Base-by-base conservation (phyloP, 2,888 invertebrate species). In the Lypha dubia region DNA sequence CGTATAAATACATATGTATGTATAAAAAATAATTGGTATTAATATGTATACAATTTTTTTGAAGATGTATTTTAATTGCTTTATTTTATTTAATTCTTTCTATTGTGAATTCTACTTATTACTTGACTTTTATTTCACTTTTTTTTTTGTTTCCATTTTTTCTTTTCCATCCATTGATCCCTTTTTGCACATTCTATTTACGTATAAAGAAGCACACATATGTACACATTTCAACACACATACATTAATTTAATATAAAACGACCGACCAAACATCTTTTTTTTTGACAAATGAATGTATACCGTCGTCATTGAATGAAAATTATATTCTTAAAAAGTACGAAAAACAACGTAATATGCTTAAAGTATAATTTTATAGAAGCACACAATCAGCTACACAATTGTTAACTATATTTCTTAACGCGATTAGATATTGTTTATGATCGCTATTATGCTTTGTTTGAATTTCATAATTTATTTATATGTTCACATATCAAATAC, bases 121-220 rank as follows among this genome's bases (percentile, higher is more conserved):
- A 67, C 60, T 71, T 62, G 46, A 58, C 71, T 79, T 74, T 63
- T 71, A 49, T 79, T 63, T 73, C 49, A 38, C 56, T 53, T 74
- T 38, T 76, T 63, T 51, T 76, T 83, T 49, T 74, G 44, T 85
- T 70, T 68, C 67, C 56, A n/a, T 67, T 24, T 62, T 80, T 58
- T 58, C 49, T 60, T 86, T 88, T 89, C 87, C 87, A 89, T 89
- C 89, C 87, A 88, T 84, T 80, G 79, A 62, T 80, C 67, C 75
- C 73, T 80, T 84, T 84, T 84, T 84, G 84, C 84, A 84, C 75
- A 82, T 77, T 77, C 67, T 74, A 77, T 84, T 83, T 83, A 86
- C 60, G 56, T 79, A 85, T 80, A 85, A 74, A 79, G 73, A 87
- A 63, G 17, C 7, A 65, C 74, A 68, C 82, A 75, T 80, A n/a